Conservation (phyloP, 2,113 vertebrate genomes). For the Aramus guarauna region DNA sequence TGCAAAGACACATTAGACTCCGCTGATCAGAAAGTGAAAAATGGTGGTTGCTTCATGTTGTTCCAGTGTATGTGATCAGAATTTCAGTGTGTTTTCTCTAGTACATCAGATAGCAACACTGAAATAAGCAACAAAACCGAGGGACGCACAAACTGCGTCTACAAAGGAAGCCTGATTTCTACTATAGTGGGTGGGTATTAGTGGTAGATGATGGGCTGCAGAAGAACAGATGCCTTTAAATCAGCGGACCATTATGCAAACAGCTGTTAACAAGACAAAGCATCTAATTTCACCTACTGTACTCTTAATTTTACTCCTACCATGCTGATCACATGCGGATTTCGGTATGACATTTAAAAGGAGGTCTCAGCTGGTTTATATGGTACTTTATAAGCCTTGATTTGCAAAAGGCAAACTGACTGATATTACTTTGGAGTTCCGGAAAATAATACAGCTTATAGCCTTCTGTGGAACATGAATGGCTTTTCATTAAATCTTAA, state of each 20-base stretch:
- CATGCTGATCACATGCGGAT: background rate
- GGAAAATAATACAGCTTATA: background rate
- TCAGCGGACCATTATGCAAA: background rate
- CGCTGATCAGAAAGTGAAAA: background rate
- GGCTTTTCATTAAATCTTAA: background rate
- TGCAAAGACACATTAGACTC: background rate
- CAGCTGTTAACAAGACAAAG: slow-evolving; percentile 14
- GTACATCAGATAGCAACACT: background rate
- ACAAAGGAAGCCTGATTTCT: background rate
- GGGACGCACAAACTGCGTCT: background rate
- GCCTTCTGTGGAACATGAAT: background rate
- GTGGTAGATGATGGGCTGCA: background rate
- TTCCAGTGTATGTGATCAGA: background rate
- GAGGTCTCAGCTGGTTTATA: background rate
- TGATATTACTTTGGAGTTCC: background rate
- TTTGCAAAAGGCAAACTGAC: background rate
- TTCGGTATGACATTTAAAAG: background rate
- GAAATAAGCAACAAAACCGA: background rate
- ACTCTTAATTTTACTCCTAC: background rate
- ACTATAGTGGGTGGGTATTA: background rate
- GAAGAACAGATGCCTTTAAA: slow-evolving; percentile 1
- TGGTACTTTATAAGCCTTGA: background rate
- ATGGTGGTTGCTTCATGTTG: background rate
- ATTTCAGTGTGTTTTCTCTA: background rate
- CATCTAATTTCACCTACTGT: background rate